phyloP scores from a whole-genome alignment of 2,113 vertebrate species.

The Dinomys branickii region DNA sequence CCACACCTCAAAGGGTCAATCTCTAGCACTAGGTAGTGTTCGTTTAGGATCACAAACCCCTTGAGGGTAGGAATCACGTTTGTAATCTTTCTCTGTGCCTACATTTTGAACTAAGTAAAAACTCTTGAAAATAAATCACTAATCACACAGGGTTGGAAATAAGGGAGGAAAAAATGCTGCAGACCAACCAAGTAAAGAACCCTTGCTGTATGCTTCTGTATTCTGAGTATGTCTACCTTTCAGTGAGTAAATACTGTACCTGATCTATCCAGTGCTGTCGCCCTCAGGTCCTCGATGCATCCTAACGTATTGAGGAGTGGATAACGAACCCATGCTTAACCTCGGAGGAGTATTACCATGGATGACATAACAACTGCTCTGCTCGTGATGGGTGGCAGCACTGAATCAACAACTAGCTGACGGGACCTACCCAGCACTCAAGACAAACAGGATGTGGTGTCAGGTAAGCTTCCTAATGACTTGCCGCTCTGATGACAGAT shows the following conservation, averaged over 20 bases:
- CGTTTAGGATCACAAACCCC: background rate
- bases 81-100: background rate
- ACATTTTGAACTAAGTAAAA: constrained; percentile 40
- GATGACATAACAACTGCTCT: constrained; percentile 30
- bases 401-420: background rate
- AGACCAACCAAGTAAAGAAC: background rate
- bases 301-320: background rate
- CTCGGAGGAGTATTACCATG: background rate
- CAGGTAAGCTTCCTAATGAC: background rate
- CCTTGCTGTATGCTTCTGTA: background rate
- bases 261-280: background rate
- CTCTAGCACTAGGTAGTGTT: background rate
- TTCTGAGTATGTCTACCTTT: constrained; percentile 25
- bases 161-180: background rate
- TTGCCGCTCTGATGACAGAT: background rate
- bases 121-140: background rate
- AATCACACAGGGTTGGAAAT: background rate
- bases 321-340: background rate
- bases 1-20: background rate
- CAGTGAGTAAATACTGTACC: background rate
- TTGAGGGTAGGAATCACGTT: background rate
- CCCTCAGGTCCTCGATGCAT: background rate
- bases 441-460: background rate
- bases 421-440: background rate
- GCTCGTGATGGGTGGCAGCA: background rate